These are phyloP conservation scores for Paracanthobrama guichenoti DNA, from an alignment of 2,113 vertebrate genomes.

Conservation along the genomic window DNA sequence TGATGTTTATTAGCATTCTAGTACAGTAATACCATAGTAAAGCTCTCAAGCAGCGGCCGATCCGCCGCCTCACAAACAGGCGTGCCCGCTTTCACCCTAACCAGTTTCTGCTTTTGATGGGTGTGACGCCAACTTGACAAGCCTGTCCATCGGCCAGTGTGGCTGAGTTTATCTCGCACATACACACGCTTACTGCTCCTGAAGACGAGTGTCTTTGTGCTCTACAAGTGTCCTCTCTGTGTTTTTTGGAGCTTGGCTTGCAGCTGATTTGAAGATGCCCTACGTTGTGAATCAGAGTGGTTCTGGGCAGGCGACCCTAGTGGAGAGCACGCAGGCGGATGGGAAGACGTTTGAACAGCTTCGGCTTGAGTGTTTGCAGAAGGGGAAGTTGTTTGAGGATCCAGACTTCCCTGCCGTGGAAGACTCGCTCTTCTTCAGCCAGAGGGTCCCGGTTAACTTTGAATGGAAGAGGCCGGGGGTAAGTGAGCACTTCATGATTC, in stretches of 20 bases:
- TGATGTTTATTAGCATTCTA: not conserved
- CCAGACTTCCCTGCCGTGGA: constrained; percentile 81
- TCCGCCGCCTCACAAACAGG: constrained; percentile 25
- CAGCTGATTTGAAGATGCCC: constrained; percentile 75
- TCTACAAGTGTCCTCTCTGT: not conserved
- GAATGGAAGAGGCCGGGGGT: constrained; percentile 91
- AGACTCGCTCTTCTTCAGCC: constrained; percentile 85
- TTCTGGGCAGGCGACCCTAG: not conserved
- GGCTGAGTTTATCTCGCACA: constrained; percentile 9
- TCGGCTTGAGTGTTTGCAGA: constrained; percentile 76
- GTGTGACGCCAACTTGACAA: constrained; percentile 62
- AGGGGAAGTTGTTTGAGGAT: constrained; percentile 83
- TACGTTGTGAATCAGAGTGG: constrained; percentile 59
- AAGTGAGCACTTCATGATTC: constrained; percentile 58
- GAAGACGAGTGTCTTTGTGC: too few species aligned
- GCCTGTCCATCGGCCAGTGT: constrained; percentile 30
- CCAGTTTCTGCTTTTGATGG: constrained; percentile 66
- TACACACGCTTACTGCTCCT: constrained; percentile 19
- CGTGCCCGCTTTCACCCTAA: constrained; percentile 64
- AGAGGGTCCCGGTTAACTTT: constrained; percentile 80
- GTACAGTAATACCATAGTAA: not conserved
- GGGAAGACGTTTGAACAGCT: constrained; percentile 82
- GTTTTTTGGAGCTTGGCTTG: not conserved
- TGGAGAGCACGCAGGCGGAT: constrained; percentile 70
- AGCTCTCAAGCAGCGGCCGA: not conserved